Evolutionary conservation across 2,113 vertebrate genomes (phyloP).

Genomic region (Hyperoodon ampullatus): DNA sequence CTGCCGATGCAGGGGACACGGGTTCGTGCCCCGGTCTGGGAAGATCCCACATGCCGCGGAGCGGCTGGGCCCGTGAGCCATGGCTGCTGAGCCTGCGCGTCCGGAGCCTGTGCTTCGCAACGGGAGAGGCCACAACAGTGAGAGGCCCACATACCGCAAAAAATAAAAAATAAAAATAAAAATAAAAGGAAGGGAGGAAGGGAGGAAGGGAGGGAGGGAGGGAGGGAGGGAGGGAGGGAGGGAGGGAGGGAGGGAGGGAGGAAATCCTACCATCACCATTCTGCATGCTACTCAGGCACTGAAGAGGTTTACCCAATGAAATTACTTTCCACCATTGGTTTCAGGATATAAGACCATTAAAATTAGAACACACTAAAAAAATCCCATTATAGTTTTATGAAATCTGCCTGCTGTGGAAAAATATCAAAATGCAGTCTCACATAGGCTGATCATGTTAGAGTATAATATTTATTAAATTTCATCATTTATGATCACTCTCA

Average conservation of each 20-base stretch:
- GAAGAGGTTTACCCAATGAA: not conserved
- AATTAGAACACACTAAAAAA: not conserved
- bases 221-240: not conserved
- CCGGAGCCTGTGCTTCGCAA: no score
- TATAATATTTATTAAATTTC: slow-evolving; percentile 84
- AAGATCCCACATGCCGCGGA: no score
- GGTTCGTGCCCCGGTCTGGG: no score
- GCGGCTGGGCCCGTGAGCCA: no score
- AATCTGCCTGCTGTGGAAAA: not conserved
- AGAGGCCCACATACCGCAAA: no score
- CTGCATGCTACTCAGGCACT: not conserved
- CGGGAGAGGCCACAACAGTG: no score
- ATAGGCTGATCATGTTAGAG: slow-evolving; percentile 61
- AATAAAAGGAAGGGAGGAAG: no score
- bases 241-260: not conserved
- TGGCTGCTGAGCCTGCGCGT: no score
- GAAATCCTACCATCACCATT: not conserved
- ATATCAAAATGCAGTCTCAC: slow-evolving; percentile 70
- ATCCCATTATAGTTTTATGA: not conserved
- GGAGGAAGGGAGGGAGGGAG: no score
- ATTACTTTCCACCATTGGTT: not conserved
- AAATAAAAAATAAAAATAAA: no score
- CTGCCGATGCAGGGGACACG: no score
- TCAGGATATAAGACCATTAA: slow-evolving; percentile 17
- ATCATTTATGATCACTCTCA: slow-evolving; percentile 79